Percentiles rank a stretch among this genome's conserved stretches.
phyloP scores from a whole-genome alignment of 2,888 invertebrate species.

The Ornithoptera alexandrae region DNA sequence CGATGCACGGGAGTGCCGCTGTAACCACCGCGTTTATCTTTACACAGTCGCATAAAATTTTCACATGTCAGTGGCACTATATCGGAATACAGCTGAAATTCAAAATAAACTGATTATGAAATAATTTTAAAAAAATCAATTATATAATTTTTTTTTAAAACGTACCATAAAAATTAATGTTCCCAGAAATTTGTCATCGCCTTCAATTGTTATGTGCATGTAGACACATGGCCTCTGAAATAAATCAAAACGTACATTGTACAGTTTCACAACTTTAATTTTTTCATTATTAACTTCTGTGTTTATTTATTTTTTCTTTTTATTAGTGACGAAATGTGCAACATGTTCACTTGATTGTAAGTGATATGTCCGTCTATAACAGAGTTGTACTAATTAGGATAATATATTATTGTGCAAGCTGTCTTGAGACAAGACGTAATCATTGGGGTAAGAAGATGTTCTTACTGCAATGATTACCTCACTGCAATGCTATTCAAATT shows the following conservation, averaged over 20 bases:
- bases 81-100: constrained; percentile 78
- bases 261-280: not conserved
- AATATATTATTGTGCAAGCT: too few relatives aligned
- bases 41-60: constrained; percentile 80
- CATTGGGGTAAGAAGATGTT: too few relatives aligned
- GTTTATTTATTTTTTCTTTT: not conserved
- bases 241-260: constrained; percentile 14
- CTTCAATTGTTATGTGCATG: constrained; percentile 74
- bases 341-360: too few relatives aligned
- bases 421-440: too few relatives aligned
- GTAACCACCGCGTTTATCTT: constrained; percentile 68
- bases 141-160: not conserved
- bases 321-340: too few relatives aligned
- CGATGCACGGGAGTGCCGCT: constrained; percentile 81
- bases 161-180: constrained; percentile 81
- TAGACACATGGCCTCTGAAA: constrained; percentile 81
- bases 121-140: not conserved
- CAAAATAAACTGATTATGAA: not conserved
- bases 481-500: too few relatives aligned
- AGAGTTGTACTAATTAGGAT: too few relatives aligned
- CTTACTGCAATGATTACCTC: too few relatives aligned
- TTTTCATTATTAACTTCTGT: not conserved
- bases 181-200: constrained; percentile 63
- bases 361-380: too few relatives aligned
- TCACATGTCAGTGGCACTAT: constrained; percentile 79